phyloP scores from a whole-genome alignment of 2,888 invertebrate species.

The Deroplatys truncata region DNA sequence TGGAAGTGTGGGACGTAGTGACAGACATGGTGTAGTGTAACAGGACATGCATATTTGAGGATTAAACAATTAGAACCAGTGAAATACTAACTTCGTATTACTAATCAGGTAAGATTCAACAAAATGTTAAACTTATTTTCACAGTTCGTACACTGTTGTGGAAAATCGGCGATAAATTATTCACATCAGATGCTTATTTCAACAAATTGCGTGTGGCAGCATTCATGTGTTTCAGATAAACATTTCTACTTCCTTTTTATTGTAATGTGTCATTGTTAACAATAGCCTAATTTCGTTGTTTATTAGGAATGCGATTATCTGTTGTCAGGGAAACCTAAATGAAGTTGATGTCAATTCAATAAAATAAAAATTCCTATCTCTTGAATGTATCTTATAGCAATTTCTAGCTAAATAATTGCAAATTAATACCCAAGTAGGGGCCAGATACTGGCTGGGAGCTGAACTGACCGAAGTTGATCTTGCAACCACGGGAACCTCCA shows the following conservation, averaged over 20 bases:
- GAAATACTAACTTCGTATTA: neutral
- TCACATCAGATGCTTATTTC: neutral
- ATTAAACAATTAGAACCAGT: neutral
- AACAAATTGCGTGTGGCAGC: neutral
- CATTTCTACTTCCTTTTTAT: neutral
- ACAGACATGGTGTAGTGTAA: neutral
- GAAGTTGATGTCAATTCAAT: too few species aligned
- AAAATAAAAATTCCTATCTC: too few species aligned
- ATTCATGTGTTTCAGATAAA: neutral
- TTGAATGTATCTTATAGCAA: too few species aligned
- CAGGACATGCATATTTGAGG: neutral
- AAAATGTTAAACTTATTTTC: neutral
- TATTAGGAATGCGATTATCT: too few species aligned
- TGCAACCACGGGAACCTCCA: neutral
- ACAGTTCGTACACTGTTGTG: neutral
- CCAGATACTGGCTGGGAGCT: too few species aligned
- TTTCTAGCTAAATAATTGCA: neutral
- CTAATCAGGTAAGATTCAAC: neutral
- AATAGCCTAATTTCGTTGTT: too few species aligned
- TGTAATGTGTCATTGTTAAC: too few species aligned
- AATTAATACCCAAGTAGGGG: neutral
- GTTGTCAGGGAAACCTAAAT: too few species aligned
- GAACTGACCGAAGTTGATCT: neutral
- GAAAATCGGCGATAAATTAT: neutral
- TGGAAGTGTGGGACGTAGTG: neutral